These are phyloP conservation scores for Ips nitidus DNA, from an alignment of 1,140 invertebrate species.

Conservation along the genomic window DNA sequence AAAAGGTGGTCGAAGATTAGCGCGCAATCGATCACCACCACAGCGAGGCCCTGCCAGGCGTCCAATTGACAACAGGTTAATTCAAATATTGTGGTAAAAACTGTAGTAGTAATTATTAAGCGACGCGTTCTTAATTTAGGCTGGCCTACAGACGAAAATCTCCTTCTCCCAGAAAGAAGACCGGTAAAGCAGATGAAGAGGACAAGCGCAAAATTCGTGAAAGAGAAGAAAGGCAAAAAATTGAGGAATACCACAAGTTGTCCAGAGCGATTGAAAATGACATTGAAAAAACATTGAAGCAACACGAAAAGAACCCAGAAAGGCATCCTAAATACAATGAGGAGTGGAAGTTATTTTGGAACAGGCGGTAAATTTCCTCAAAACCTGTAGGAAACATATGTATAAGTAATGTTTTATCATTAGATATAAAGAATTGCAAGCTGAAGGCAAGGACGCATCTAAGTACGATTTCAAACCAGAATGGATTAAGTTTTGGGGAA, in stretches of 20 bases:
- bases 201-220: conserved; percentile 21
- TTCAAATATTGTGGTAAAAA: background rate
- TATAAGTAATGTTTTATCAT: background rate
- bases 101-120: background rate
- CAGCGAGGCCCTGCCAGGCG: background rate
- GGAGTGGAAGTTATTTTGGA: conserved; percentile 80
- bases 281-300: conserved; percentile 62
- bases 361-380: conserved; percentile 37
- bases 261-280: conserved; percentile 54
- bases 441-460: conserved; percentile 72
- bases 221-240: conserved; percentile 39
- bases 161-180: conserved; percentile 1
- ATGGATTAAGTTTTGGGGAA: conserved; percentile 83
- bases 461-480: conserved; percentile 83
- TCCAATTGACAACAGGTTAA: conserved; percentile 4
- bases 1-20: conserved; percentile 25
- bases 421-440: conserved; percentile 76
- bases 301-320: conserved; percentile 80
- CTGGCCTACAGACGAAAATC: background rate
- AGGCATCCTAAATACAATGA: conserved; percentile 82
- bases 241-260: conserved; percentile 51
- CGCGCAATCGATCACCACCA: conserved; percentile 18
- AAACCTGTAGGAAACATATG: background rate
- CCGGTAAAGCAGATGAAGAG: conserved; percentile 17
- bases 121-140: background rate